Evolutionary conservation across 2,797 vertebrate genomes (phyloP).

Genomic region (Danio aesculapii): DNA sequence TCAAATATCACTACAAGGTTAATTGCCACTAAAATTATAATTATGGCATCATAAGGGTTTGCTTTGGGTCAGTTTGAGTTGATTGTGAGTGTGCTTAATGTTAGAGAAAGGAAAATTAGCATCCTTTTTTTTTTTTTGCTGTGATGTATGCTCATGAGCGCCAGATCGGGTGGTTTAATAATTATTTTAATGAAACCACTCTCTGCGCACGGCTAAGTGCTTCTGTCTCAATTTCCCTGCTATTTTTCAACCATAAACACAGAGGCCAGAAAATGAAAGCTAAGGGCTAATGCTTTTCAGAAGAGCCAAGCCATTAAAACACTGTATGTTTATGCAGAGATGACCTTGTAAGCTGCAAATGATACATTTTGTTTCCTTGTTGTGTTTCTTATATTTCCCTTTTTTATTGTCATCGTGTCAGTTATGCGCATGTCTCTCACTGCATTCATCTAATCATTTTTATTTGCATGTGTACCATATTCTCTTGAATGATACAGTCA

Average conservation of each 20-base stretch:
- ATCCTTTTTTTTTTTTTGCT: background rate
- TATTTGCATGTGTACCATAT: background rate
- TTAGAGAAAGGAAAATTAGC: background rate
- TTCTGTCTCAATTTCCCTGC: background rate
- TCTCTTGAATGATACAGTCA: background rate
- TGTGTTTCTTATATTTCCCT: background rate
- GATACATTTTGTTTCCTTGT: background rate
- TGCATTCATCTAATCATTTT: background rate
- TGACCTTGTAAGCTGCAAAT: background rate
- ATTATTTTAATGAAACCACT: constrained; percentile 20
- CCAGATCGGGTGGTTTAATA: constrained; percentile 17
- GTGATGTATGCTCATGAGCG: constrained; percentile 9
- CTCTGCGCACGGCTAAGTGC: constrained; percentile 22
- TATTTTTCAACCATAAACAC: constrained; percentile 49
- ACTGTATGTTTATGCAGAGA: background rate
- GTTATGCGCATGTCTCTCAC: background rate
- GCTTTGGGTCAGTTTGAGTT: constrained; percentile 2
- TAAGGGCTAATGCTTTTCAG: constrained; percentile 47
- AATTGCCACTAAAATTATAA: background rate
- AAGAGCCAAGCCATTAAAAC: constrained; percentile 23
- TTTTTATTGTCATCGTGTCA: background rate
- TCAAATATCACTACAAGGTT: background rate
- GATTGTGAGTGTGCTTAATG: background rate
- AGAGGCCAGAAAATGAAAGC: constrained; percentile 11
- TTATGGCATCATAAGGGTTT: background rate